These are phyloP conservation scores for Epistrophe eligans DNA, from an alignment of 2,888 invertebrate species.

Conservation along the genomic window DNA sequence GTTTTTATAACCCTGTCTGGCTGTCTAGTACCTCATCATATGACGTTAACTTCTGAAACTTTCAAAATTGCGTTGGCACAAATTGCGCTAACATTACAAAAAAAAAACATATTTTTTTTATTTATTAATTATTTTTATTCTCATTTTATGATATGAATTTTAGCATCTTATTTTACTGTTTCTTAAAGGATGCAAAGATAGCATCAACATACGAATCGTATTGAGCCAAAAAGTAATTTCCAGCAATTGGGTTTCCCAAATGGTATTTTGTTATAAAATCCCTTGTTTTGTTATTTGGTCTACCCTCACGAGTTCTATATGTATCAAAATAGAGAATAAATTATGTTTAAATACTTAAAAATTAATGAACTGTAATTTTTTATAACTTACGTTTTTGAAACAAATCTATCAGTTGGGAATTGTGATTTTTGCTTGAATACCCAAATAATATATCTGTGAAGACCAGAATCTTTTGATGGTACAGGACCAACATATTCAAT, in stretches of 20 bases:
- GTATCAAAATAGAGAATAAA: no score
- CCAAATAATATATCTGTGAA: slow-evolving; percentile 89
- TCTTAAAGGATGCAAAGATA: background rate
- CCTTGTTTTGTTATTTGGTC: slow-evolving; percentile 87
- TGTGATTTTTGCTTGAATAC: slow-evolving; percentile 87
- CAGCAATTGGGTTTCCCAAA: slow-evolving; percentile 92
- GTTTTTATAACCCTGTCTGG: no score
- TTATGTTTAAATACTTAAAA: no score
- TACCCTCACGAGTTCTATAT: slow-evolving; percentile 84
- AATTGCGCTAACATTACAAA: no score
- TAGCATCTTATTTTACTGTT: background rate
- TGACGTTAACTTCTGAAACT: no score
- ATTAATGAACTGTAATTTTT: no score
- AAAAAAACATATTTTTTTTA: no score
- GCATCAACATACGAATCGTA: slow-evolving; percentile 92
- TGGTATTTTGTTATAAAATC: slow-evolving; percentile 92
- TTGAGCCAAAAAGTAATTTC: slow-evolving; percentile 94
- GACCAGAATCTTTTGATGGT: slow-evolving; percentile 89
- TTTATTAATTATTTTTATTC: background rate
- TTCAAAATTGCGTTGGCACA: no score
- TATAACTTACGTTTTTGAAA: slow-evolving; percentile 46
- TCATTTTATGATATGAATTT: background rate
- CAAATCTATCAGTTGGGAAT: slow-evolving; percentile 28
- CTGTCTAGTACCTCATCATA: no score
- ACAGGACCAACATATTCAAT: slow-evolving; percentile 93